Conservation (phyloP, 2,797 vertebrate species). For the Loris lydekkerianus region DNA sequence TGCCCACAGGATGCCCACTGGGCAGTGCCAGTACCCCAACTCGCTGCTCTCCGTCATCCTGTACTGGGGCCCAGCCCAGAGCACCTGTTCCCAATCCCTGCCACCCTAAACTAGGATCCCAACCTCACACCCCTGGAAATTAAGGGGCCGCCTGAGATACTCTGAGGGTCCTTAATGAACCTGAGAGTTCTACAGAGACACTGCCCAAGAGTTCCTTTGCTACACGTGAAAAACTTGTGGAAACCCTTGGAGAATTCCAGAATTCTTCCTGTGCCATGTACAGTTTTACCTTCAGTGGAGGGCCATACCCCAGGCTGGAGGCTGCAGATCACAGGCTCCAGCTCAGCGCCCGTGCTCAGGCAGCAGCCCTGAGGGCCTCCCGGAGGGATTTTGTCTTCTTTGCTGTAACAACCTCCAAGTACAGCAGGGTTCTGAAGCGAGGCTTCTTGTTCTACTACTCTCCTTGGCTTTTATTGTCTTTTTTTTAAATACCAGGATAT, state of each 20-base stretch:
- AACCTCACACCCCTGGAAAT: neutral
- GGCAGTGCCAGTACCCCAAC: accelerated
- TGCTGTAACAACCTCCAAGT: neutral
- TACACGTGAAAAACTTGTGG: neutral
- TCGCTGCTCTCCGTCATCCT: accelerated
- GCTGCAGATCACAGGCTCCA: accelerated
- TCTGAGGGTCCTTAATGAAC: neutral
- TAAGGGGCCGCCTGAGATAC: accelerated
- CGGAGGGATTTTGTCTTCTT: neutral
- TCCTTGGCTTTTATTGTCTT: neutral
- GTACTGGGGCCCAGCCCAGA: accelerated
- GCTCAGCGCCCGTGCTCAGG: accelerated
- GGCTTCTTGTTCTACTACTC: neutral
- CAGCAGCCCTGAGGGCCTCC: accelerated
- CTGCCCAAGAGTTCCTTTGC: too few relatives aligned
- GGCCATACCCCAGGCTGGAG: accelerated
- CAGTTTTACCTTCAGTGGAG: accelerated
- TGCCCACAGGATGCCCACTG: neutral
- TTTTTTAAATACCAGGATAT: neutral
- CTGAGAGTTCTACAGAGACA: too few relatives aligned
- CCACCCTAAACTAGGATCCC: accelerated
- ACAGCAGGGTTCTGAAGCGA: too few relatives aligned
- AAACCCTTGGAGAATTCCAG: neutral
- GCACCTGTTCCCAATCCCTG: too few relatives aligned
- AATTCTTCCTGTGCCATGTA: accelerated